These are phyloP conservation scores for Paracentrotus lividus DNA, from an alignment of 53 echinoderm and acorn worm species.

Conservation along the genomic window DNA sequence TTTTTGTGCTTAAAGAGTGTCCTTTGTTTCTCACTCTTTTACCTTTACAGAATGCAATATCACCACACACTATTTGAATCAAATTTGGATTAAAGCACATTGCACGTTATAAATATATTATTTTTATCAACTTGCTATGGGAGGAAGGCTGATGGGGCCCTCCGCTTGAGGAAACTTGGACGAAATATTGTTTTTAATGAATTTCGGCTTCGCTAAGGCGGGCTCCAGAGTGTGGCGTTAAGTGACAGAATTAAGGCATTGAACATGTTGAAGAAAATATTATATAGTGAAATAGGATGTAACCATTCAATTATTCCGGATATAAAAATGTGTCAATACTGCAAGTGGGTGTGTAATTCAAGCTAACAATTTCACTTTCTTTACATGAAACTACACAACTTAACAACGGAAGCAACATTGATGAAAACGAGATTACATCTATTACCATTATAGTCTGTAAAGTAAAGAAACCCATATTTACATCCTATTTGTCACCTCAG, in stretches of 20 bases:
- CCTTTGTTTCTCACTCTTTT: too few relatives aligned
- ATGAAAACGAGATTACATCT: not conserved
- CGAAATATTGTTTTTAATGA: not conserved
- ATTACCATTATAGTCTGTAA: not conserved
- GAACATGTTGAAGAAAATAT: constrained; percentile 11
- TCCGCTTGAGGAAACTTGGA: not conserved
- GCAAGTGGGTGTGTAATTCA: not conserved
- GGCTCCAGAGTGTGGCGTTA: not conserved
- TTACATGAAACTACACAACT: not conserved
- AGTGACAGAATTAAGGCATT: not conserved
- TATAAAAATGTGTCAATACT: not conserved
- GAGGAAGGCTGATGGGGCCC: constrained; percentile 8
- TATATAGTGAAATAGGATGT: constrained; percentile 24
- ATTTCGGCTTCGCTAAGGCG: not conserved
- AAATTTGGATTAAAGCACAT: not conserved
- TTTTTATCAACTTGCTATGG: constrained; percentile 1
- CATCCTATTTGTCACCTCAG: constrained; percentile 1
- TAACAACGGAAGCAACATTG: not conserved
- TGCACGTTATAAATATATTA: not conserved
- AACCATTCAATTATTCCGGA: not conserved
- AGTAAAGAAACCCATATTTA: not conserved
- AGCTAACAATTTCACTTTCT: not conserved
- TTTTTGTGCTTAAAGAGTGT: too few relatives aligned
- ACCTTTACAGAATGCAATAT: too few relatives aligned
- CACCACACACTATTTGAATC: not conserved